Base-by-base conservation (phyloP, 2,888 invertebrate species). In the Eustalomyia histrio region DNA sequence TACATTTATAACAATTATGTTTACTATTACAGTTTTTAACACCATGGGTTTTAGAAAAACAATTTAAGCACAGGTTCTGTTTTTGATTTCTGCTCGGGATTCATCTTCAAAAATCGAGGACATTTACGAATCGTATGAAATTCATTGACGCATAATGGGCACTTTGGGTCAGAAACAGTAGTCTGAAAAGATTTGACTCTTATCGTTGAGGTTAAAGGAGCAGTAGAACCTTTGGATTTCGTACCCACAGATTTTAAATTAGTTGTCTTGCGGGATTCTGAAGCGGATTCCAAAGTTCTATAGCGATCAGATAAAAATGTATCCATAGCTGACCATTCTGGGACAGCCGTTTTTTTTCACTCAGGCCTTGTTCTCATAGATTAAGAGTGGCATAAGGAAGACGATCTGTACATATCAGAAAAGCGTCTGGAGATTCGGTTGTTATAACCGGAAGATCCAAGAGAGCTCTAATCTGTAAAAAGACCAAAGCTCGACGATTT, bases 401-500 rank as follows among this genome's bases (percentile, higher is more conserved):
- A n/a, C n/a, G n/a, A n/a, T n/a, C 14, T 43, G 1, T n/a, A 24
- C 43, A 1, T 55, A 67, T 12, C 67, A 57, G n/a, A 60, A 1
- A n/a, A 9, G 47, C 50, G 1, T 43, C 17, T 3, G 47, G 29
- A 6, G 58, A 21, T 24, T 67, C 69, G 12, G 7, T 16, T 3
- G 2, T 12, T 4, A 69, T 17, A 2, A 2, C 14, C 14, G 14
- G n/a, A 50, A 71, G 24, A 52, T 24, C 21, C 10, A 50, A 52
- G 2, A 71, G 47, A 3, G 53, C 18, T 17, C n/a, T 33, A 0
- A 72, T n/a, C 12, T 72, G 72, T n/a, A 53, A 21, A 53, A 60
- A 60, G 2, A 72, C 39, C 2, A 61, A 12, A 1, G 58, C 16
- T 7, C 53, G 18, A 39, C 61, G 63, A 33, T 76, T 76, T 21